Evolutionary conservation across 2,113 vertebrate genomes (phyloP), one percentile per base, ranked within the genome.

Genomic region (Bubo blakistoni): DNA sequence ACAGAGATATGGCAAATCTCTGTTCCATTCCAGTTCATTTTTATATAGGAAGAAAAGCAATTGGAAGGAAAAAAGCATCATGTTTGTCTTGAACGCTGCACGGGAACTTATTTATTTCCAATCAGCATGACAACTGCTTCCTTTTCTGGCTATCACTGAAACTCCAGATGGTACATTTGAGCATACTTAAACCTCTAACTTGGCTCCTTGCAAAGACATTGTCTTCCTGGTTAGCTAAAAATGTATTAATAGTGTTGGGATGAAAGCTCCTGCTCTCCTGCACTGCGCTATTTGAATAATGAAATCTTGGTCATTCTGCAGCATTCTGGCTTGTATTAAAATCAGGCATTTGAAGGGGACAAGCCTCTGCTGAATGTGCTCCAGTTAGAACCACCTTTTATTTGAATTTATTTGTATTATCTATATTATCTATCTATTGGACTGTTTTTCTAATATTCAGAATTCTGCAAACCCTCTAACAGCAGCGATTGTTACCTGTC

Each of bases 141-240:
- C 97, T 88, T 96, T 84, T 10, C 94, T 96, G 94, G 90, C 95
- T 95, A 65, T 95, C 92, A 3, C 91, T 32, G 87, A 8, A 59
- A 63, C 85, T 97, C 94, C 96, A 97, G 96, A 97, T 97, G 96
- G 94, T 91, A 58, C 78, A 32, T 82, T 65, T 44, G 93, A 95
- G 89, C 76, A 27, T 59, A 54, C 83, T 94, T 58, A 42, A 95
- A 73, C 77, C 80, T 90, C 85, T 49, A 70, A 81, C 83, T 49
- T 81, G 80, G 81, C 91, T 95, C 81, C 71, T 86, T 54, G 47
- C 80, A 55, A 81, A 77, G 94, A 63, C 80, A 72, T 40, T 71
- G 55, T 85, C 80, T 61, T 89, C 79, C 90, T 74, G 86, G 44
- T 24, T 58, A n/a, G 79, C 91, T 90, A 36, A 58, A 95, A 92